These are phyloP conservation scores for Coregonus ussuriensis DNA, from an alignment of 2,797 vertebrate genomes.

Conservation along the genomic window DNA sequence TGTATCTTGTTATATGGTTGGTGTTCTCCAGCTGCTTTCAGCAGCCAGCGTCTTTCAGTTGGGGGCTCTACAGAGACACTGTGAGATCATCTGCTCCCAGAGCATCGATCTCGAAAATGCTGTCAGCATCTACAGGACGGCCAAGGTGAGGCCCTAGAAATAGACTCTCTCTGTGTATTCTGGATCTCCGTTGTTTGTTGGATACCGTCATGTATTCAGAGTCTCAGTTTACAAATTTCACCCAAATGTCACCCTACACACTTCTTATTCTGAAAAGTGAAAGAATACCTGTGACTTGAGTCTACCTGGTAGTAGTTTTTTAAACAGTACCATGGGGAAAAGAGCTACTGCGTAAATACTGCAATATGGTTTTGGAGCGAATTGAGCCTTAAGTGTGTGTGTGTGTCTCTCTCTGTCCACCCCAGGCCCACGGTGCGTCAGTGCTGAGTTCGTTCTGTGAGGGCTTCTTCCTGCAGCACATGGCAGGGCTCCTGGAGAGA, in stretches of 20 bases:
- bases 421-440: slow-evolving; percentile 82
- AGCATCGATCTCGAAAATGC: slow-evolving; percentile 87
- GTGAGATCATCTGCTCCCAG: slow-evolving; percentile 90
- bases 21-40: slow-evolving; percentile 80
- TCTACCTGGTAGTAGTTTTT: not conserved
- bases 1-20: slow-evolving; percentile 3
- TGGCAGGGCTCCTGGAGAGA: slow-evolving; percentile 87
- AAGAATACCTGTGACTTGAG: not conserved
- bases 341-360: not conserved
- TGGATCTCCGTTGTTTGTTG: not conserved
- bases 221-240: not conserved
- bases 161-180: not conserved
- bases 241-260: not conserved
- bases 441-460: slow-evolving; percentile 89
- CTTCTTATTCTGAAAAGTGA: not conserved
- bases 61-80: slow-evolving; percentile 89
- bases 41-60: slow-evolving; percentile 92
- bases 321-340: not conserved
- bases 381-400: not conserved
- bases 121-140: slow-evolving; percentile 89
- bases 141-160: slow-evolving; percentile 83
- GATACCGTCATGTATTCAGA: not conserved
- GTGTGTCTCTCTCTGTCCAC: not conserved
- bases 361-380: not conserved
- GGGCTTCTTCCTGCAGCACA: slow-evolving; percentile 94